These are phyloP conservation scores for Suncus etruscus DNA, from an alignment of 2,113 vertebrate species.

Conservation along the genomic window DNA sequence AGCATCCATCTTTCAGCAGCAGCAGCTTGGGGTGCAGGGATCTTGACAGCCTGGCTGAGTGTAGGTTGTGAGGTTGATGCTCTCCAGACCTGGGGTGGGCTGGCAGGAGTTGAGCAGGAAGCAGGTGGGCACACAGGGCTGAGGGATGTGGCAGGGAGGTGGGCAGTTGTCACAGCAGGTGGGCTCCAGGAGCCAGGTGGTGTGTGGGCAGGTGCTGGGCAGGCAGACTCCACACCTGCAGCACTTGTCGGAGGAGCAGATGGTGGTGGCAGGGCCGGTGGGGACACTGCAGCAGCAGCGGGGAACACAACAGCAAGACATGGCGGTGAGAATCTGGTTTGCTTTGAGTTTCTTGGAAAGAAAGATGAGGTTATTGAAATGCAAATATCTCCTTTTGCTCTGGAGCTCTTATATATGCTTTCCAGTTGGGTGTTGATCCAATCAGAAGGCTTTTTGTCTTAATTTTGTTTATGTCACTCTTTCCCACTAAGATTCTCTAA, in stretches of 20 bases:
- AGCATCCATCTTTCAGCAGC: constrained; percentile 25
- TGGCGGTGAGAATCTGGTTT: neutral
- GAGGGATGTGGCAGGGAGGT: constrained; percentile 81
- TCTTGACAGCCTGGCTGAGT: constrained; percentile 63
- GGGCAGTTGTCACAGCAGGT: constrained; percentile 80
- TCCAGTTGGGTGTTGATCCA: constrained; percentile 1
- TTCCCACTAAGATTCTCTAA: constrained; percentile 67
- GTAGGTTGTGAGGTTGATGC: constrained; percentile 74
- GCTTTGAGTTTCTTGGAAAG: neutral
- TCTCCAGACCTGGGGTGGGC: constrained; percentile 74
- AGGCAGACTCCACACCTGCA: constrained; percentile 80
- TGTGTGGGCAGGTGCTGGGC: constrained; percentile 82
- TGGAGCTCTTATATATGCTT: constrained; percentile 68
- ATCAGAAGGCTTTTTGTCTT: constrained; percentile 21
- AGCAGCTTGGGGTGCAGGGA: constrained; percentile 68
- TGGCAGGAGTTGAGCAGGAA: constrained; percentile 80
- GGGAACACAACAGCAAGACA: constrained; percentile 49
- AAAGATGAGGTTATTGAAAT: constrained; percentile 12
- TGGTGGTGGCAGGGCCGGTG: constrained; percentile 70
- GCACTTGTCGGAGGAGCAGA: constrained; percentile 70
- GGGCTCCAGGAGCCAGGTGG: constrained; percentile 75
- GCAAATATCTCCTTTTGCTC: constrained; percentile 39
- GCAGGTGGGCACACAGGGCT: constrained; percentile 82
- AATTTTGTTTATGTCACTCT: constrained; percentile 45
- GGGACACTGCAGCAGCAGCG: constrained; percentile 63